Evolutionary conservation across 64 coral and sea anemone genomes (phyloP), one percentile per base, ranked within the genome.

Genomic region (Actinia equina): DNA sequence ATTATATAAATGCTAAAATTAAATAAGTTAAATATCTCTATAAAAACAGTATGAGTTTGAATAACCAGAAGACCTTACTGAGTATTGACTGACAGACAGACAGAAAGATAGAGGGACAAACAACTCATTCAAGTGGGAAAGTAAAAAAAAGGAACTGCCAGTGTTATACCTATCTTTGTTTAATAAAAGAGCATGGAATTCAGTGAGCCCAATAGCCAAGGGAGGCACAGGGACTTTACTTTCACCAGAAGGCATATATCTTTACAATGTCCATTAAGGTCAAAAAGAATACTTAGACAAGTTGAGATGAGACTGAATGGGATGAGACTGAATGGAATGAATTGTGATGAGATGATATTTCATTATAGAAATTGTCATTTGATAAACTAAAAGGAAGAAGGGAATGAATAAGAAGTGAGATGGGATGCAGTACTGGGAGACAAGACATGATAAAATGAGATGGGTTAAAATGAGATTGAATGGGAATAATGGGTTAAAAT

Each of bases 151-250:
- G 7, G 46, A 49, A 49, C 46, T 49, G 46, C 4, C 55, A 57
- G 55, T 2, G 7, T 18, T 43, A 13, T 64, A 89, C 92, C 85
- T 98, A 88, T 98, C 88, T 74, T 90, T 90, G 86, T 98, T 87
- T 5, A 95, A 88, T n/a, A 98, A 62, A 26, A 98, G 90, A 64
- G 91, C 93, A 98, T 98, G 96, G 87, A 98, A 98, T 19, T 89
- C 96, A 88, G 96, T 98, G 17, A 98, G 60, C 2, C 87, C 96
- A 71, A 98, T 44, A 7, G 93, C 91, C 59, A 95, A 71, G 16
- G 96, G 89, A 43, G 91, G 79, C 25, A 62, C 4, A 22, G 74
- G 22, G 8, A 76, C 81, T 79, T 89, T 83, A 53, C 79, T 85
- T 27, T 84, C 93, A 16, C 52, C 85, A 20, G 77, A 81, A 6